These are phyloP conservation scores for Brachionus angularis DNA, from an alignment of 1,140 invertebrate species.

Conservation along the genomic window DNA sequence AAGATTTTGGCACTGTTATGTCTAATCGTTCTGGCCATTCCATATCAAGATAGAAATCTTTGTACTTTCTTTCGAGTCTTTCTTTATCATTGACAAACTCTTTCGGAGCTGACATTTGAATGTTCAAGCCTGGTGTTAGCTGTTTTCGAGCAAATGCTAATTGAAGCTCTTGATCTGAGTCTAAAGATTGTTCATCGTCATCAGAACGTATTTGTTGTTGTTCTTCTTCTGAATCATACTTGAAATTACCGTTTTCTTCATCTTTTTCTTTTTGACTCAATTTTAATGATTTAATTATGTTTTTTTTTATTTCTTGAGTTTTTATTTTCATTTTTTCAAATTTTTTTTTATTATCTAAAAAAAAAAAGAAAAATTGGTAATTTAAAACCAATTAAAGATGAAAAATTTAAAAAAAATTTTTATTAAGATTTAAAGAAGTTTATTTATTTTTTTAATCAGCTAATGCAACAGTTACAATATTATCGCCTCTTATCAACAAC, in stretches of 20 bases:
- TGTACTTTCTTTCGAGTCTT: slow-evolving; percentile 19
- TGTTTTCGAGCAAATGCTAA: slow-evolving; percentile 8
- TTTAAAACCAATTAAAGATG: slow-evolving; percentile 6
- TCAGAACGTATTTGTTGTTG: too few species aligned
- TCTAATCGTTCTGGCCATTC: slow-evolving; percentile 41
- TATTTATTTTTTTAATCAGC: slow-evolving; percentile 17
- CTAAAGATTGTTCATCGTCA: slow-evolving; percentile 44
- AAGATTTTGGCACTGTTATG: slow-evolving; percentile 21
- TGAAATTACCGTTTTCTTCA: background rate
- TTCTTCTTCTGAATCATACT: slow-evolving; percentile 13
- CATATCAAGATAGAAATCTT: slow-evolving; percentile 39
- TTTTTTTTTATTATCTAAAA: background rate
- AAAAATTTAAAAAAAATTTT: slow-evolving; percentile 8
- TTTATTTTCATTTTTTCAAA: slow-evolving; percentile 39
- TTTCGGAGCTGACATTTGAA: background rate
- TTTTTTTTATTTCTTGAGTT: slow-evolving; percentile 43
- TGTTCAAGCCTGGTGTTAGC: slow-evolving; percentile 20
- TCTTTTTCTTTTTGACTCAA: slow-evolving; percentile 27
- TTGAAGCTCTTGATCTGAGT: slow-evolving; percentile 41
- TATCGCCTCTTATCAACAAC: slow-evolving; percentile 76
- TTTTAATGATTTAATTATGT: slow-evolving; percentile 30
- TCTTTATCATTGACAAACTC: slow-evolving; percentile 42
- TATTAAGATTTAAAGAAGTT: background rate
- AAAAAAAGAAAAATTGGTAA: slow-evolving; percentile 6
- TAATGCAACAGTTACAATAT: slow-evolving; percentile 65